These are phyloP conservation scores for Oceanodroma leucorhoa DNA, from an alignment of 2,797 vertebrate genomes.

Conservation along the genomic window DNA sequence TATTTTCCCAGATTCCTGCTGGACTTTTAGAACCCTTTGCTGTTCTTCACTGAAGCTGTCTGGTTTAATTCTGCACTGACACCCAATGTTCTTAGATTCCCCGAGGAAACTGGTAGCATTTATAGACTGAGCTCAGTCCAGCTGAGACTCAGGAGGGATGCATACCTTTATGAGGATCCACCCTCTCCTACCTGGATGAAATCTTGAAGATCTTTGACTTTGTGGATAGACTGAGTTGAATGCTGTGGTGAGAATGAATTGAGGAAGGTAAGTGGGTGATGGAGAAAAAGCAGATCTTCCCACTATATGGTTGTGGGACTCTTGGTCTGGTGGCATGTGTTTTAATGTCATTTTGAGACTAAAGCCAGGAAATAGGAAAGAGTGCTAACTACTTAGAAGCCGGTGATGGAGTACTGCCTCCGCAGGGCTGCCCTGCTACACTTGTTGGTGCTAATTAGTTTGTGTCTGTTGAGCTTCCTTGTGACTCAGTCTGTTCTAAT, in stretches of 20 bases:
- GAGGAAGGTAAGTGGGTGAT: not conserved
- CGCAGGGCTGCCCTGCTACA: not conserved
- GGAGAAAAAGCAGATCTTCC: not conserved
- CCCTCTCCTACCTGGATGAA: not conserved
- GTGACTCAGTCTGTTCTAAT: slow-evolving; percentile 48
- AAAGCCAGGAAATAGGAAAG: not conserved
- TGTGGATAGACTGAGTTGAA: not conserved
- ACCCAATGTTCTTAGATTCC: not conserved
- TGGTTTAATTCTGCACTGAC: not conserved
- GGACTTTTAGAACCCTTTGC: not conserved
- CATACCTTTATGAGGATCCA: not conserved
- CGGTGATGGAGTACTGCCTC: slow-evolving; percentile 1
- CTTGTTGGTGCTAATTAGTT: slow-evolving; percentile 41
- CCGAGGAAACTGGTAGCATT: not conserved
- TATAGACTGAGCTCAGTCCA: not conserved
- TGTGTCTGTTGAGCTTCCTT: slow-evolving; percentile 42
- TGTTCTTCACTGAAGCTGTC: not conserved
- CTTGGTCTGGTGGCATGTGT: not conserved
- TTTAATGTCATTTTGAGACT: slow-evolving; percentile 35
- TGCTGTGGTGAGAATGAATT: not conserved
- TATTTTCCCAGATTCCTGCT: not conserved
- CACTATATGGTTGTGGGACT: rapidly evolving
- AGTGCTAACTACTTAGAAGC: not conserved
- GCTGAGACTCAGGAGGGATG: not conserved
- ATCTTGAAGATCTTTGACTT: not conserved